Percentiles rank a stretch among this genome's conserved stretches.
Evolutionary conservation across 2,113 vertebrate genomes (phyloP).

Genomic region (Zapornia atra): DNA sequence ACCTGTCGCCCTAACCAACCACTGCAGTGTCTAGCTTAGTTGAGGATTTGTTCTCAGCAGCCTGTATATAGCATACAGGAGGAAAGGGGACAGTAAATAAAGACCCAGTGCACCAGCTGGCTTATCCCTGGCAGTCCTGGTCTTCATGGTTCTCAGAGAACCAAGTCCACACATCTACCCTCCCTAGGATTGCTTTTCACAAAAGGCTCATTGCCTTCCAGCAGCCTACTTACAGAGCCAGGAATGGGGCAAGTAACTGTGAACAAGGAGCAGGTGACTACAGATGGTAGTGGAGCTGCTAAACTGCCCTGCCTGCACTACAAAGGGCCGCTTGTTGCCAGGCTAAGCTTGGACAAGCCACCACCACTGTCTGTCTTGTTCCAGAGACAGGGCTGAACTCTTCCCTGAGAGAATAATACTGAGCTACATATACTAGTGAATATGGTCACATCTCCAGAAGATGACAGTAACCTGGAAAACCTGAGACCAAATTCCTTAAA

Average conservation of each 20-base stretch:
- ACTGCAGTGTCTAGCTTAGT: background rate
- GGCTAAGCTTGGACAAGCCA: background rate
- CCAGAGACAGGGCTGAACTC: background rate
- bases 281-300: rapidly evolving
- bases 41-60: background rate
- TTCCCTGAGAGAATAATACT: background rate
- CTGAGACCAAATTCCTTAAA: background rate
- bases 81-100: background rate
- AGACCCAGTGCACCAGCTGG: background rate
- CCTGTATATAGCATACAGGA: background rate
- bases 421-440: background rate
- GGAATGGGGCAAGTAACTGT: background rate
- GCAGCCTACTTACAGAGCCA: background rate
- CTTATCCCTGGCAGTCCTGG: background rate
- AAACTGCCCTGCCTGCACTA: background rate
- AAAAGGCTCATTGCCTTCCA: background rate
- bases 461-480: background rate
- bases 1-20: background rate
- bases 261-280: background rate
- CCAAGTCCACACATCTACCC: background rate
- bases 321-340: background rate
- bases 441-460: background rate
- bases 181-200: background rate
- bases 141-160: background rate
- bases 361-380: background rate